phyloP scores from a whole-genome alignment of 2,113 vertebrate genomes.

The Copsychus sechellarum region DNA sequence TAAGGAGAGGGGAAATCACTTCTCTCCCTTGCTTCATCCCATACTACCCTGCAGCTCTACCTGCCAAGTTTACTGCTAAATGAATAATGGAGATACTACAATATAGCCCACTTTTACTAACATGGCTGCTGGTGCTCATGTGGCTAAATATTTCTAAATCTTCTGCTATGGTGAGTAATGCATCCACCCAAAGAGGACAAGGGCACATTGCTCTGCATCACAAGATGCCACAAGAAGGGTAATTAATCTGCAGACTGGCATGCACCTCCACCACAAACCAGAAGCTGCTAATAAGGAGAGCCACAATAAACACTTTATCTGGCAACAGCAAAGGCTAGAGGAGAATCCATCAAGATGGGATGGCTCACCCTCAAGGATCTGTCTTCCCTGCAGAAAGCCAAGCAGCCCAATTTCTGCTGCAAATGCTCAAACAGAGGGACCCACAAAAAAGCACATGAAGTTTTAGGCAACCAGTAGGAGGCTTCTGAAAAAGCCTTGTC shows the following conservation, averaged over 20 bases:
- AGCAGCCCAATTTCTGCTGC: fast-evolving
- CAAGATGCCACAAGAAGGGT: neutral
- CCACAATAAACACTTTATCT: neutral
- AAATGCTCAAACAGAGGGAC: neutral
- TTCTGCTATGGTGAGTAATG: neutral
- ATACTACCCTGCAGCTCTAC: neutral
- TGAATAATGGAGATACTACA: neutral
- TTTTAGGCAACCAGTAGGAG: neutral
- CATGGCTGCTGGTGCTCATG: neutral
- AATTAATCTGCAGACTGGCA: neutral
- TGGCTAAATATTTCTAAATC: neutral
- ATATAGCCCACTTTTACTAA: neutral
- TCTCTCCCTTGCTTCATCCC: neutral
- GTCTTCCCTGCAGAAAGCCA: neutral
- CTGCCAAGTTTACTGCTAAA: neutral
- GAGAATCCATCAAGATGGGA: neutral
- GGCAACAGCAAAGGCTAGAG: neutral
- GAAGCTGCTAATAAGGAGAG: neutral
- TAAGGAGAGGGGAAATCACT: neutral
- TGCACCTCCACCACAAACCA: neutral
- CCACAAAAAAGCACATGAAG: neutral
- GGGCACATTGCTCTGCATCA: neutral
- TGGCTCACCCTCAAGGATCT: neutral
- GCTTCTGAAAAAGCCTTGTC: neutral
- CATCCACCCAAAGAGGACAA: neutral